Base-by-base conservation (phyloP, 2,888 invertebrate species). In the Orthosia cruda region DNA sequence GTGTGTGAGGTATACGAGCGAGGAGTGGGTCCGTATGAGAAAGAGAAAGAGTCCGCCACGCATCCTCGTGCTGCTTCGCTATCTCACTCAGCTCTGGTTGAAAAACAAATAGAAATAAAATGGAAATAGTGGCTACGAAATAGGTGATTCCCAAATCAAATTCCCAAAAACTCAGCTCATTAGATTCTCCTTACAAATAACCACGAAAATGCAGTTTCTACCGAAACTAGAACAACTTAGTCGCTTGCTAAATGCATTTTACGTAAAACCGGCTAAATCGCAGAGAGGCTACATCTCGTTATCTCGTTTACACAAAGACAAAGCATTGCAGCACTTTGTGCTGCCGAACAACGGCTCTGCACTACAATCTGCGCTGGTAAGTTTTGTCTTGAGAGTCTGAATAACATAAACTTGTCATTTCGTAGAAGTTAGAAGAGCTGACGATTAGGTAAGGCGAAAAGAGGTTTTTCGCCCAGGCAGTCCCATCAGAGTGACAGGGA, bases 251-350 rank as follows among this genome's bases (percentile, higher is more conserved):
- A 84, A 74, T 80, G 52, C 61, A 65, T 74, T 84, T 80, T 61
- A 58, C 55, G 26, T 71, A 49, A 50, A 55, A 68, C 67, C 50
- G 55, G 23, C 40, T 49, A 71, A 71, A 68, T 74, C 71, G 54
- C 16, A 67, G 57, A 62, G 40, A 55, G 32, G 57, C 23, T 71
- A 68, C 52, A 65, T 69, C 73, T 86, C 80, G 76, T 86, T 84
- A 84, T 86, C 83, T 83, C 50, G 23, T 84, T 67, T 64, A 50
- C 76, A 62, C 68, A 70, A 74, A 83, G 86, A 77, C 84, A 83
- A 80, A 80, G 76, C 80, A 52, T 81, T 68, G 55, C 64, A 71
- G 68, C 69, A 74, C 84, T 86, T 77, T 71, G 74, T 64, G 62
- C 71, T 50, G 16, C 61, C 63, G 49, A 71, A 58, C 64, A 74